Percentiles rank a stretch among this genome's conserved stretches.
Evolutionary conservation across 1,140 invertebrate genomes (phyloP).

Genomic region (Trichonephila clavata): DNA sequence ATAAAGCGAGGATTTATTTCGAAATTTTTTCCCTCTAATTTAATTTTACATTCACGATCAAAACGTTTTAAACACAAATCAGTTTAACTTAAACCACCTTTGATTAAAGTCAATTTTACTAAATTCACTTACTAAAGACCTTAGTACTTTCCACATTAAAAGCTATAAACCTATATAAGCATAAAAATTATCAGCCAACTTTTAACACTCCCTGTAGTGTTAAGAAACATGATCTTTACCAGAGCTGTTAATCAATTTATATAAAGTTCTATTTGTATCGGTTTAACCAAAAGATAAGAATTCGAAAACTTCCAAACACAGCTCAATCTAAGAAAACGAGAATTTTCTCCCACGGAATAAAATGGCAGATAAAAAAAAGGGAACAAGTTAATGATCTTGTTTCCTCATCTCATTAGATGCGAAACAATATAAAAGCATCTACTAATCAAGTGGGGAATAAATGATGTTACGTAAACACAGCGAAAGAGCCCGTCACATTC

Average conservation of each 20-base stretch:
- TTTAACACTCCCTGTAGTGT: not conserved
- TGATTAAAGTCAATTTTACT: not conserved
- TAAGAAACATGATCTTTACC: not conserved
- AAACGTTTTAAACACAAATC: not conserved
- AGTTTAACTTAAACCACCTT: not conserved
- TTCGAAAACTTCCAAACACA: not conserved
- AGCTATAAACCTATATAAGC: not conserved
- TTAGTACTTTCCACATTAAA: not conserved
- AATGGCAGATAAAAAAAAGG: not conserved
- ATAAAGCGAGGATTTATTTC: not conserved
- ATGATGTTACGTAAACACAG: not conserved
- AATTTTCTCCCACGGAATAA: not conserved
- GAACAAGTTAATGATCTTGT: conserved; percentile 18
- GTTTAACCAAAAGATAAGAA: not conserved
- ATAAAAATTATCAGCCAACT: not conserved
- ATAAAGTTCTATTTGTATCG: not conserved
- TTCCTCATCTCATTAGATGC: conserved; percentile 19
- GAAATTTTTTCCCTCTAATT: too few relatives aligned
- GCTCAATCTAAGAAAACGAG: not conserved
- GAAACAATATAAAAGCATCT: conserved; percentile 4
- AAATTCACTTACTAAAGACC: not conserved
- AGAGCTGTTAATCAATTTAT: not conserved
- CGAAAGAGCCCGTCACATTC: not conserved
- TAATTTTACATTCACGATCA: too few relatives aligned
- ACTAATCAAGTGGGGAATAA: conserved; percentile 2